These are phyloP conservation scores for Penelope pileata DNA, from an alignment of 2,113 vertebrate genomes.

Conservation along the genomic window DNA sequence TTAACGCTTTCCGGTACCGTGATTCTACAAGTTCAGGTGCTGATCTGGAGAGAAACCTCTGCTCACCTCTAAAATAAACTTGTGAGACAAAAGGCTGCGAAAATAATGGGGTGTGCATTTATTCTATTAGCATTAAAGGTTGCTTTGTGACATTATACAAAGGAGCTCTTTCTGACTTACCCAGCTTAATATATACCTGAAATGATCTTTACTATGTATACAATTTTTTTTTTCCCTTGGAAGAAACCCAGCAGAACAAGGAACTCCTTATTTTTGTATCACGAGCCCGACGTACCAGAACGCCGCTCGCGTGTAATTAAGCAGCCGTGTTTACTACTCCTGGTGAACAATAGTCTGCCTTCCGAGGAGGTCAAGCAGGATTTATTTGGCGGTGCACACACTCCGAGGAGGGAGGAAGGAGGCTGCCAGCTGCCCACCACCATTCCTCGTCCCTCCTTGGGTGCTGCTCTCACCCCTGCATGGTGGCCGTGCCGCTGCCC, in stretches of 20 bases:
- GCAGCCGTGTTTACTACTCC: conserved; percentile 65
- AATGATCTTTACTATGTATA: conserved; percentile 61
- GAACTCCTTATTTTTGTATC: conserved; percentile 65
- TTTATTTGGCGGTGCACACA: conserved; percentile 68
- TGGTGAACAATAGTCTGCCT: conserved; percentile 77
- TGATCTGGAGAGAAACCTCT: conserved; percentile 55
- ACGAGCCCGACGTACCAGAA: not conserved
- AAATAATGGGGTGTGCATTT: conserved; percentile 57
- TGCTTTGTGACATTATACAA: conserved; percentile 72
- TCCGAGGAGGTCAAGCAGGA: conserved; percentile 76
- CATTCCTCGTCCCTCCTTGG: not conserved
- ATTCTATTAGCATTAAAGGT: conserved; percentile 43
- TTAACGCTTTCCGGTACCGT: not conserved
- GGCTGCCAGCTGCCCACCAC: conserved; percentile 12
- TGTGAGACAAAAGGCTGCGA: conserved; percentile 74
- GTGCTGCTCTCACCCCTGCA: not conserved
- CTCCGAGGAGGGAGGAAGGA: not conserved
- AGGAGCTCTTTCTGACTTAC: conserved; percentile 68
- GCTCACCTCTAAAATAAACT: conserved; percentile 62
- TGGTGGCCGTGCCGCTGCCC: not conserved
- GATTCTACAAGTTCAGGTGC: conserved; percentile 30
- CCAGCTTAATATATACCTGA: conserved; percentile 64
- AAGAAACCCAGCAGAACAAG: conserved; percentile 54
- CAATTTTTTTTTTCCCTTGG: not conserved
- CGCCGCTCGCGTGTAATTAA: conserved; percentile 73